Conservation (phyloP, 2,113 vertebrate genomes). For the Tachysurus vachellii region DNA sequence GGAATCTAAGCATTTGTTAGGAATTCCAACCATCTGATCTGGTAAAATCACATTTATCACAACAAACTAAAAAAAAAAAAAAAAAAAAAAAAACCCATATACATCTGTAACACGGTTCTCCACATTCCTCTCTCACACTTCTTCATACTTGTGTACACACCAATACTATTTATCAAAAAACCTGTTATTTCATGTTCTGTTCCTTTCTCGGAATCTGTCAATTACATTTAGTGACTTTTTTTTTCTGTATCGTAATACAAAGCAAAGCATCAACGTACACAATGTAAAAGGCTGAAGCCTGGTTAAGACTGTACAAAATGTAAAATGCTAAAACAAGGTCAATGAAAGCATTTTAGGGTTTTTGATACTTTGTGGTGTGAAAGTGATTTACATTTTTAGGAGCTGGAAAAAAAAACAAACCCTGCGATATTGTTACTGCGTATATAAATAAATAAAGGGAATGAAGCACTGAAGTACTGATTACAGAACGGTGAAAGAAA, state of each 20-base stretch:
- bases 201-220: not conserved
- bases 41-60: slow-evolving; percentile 17
- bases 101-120: not conserved
- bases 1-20: not conserved
- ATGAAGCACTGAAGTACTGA: slow-evolving; percentile 11
- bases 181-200: not conserved
- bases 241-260: not conserved
- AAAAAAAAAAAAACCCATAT: not conserved
- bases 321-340: slow-evolving; percentile 18
- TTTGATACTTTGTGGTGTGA: not conserved
- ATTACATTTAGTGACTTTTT: not conserved
- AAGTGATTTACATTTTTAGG: not conserved
- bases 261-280: not conserved
- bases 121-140: not conserved
- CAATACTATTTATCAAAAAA: not conserved
- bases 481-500: slow-evolving; percentile 5
- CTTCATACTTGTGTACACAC: not conserved
- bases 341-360: slow-evolving; percentile 18
- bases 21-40: not conserved
- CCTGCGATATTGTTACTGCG: not conserved
- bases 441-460: slow-evolving; percentile 11
- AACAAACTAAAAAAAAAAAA: not conserved
- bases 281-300: not conserved
- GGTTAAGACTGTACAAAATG: slow-evolving; percentile 21
- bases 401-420: not conserved